Evolutionary conservation across 2,888 invertebrate genomes (phyloP), one percentile per base, ranked within the genome.

Genomic region (Dioctria rufipes): DNA sequence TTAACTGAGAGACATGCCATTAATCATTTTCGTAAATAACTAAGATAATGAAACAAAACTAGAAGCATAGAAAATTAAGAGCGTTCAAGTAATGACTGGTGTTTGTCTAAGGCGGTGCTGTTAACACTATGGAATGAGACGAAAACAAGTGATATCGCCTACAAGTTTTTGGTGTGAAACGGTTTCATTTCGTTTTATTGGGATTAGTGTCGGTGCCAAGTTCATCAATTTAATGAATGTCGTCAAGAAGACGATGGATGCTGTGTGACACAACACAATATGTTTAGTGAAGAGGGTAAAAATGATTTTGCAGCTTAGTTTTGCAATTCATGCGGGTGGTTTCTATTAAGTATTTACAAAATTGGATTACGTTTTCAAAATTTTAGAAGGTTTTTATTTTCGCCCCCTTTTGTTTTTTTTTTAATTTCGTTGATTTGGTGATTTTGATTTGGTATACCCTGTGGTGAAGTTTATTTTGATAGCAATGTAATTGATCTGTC

Each of bases 21-120:
- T 66, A 66, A 66, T 66, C 66, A 66, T 66, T 66, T 66, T 66
- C 66, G 66, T 66, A 66, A 66, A 66, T 66, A 66, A 66, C 66
- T 66, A 13, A 66, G 66, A 66, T 66, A 66, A 66, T 66, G 66
- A 66, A 66, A 66, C 66, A 66, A 66, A 66, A 66, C 66, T 66
- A 43, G 66, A 37, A 66, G 66, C 46, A 66, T 66, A 66, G 66
- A 66, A 66, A 66, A 66, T 66, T 66, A 66, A 66, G 66, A 66
- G 66, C 66, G 42, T 66, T 66, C 66, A 66, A 66, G 66, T 66
- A 66, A 66, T 66, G 66, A 66, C 66, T 66, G 42, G 66, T 43
- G 66, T 43, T 66, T 66, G 66, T 66, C 13, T 46, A 66, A 46
- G 66, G 66, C 43, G 5, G 43, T n/a, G 25, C 25, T 25, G 42